These are phyloP conservation scores for Metopolophium dirhodum DNA, from an alignment of 1,140 invertebrate genomes.

Conservation along the genomic window DNA sequence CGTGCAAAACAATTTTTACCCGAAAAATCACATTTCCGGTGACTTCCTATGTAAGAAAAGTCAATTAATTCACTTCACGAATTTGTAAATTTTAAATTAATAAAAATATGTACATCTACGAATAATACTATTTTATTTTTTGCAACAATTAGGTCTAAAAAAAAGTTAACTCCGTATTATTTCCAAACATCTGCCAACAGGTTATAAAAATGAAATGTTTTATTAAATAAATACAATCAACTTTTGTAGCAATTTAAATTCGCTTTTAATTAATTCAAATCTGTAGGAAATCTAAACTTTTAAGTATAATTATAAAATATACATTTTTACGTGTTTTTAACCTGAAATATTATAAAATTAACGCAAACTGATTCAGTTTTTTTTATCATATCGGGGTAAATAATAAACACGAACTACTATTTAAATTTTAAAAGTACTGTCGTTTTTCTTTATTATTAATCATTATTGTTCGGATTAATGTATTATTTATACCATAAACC, in stretches of 20 bases:
- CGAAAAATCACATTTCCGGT: background rate
- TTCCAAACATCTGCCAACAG: background rate
- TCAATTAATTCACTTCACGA: background rate
- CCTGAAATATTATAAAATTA: background rate
- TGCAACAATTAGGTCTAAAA: background rate
- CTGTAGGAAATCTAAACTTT: too few species aligned
- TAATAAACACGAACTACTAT: background rate
- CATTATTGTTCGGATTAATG: background rate
- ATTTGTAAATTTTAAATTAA: background rate
- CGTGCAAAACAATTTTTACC: background rate
- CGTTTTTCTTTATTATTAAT: background rate
- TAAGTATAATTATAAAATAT: background rate
- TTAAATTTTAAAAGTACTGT: background rate
- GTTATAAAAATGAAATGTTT: background rate
- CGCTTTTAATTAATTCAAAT: background rate
- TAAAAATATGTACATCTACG: background rate
- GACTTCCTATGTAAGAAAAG: background rate
- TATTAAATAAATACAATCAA: background rate
- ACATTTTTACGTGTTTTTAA: background rate
- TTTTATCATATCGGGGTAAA: background rate
- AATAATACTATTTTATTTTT: background rate
- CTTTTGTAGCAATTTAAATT: background rate
- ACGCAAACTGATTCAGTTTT: background rate
- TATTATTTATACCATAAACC: background rate
- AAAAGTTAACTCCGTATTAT: background rate